phyloP scores from a whole-genome alignment of 2,888 invertebrate species.

The Ctenicera cuprea region DNA sequence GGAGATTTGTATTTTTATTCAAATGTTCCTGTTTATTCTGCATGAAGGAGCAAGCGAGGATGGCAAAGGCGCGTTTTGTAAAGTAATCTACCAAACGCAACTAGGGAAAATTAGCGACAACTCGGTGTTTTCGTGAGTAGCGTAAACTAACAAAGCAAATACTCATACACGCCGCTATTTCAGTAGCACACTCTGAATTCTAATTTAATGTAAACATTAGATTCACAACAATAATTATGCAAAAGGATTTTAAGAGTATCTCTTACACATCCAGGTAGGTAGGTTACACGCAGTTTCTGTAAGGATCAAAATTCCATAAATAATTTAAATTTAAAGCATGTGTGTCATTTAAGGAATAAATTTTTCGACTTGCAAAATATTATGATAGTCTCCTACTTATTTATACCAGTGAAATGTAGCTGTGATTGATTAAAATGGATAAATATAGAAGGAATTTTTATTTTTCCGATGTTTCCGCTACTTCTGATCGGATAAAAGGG shows the following conservation, averaged over 20 bases:
- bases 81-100: background rate
- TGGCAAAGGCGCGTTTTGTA: background rate
- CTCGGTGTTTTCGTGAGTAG: conserved; percentile 10
- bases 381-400: too few species aligned
- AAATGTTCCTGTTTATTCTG: conserved; percentile 6
- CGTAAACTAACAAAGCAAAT: conserved; percentile 19
- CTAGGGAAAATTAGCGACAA: conserved; percentile 24
- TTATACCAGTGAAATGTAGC: too few species aligned
- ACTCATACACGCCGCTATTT: conserved; percentile 8
- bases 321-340: too few species aligned
- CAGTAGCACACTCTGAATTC: conserved; percentile 8
- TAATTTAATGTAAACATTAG: conserved; percentile 5
- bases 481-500: too few species aligned
- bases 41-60: background rate
- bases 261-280: background rate
- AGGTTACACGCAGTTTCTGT: too few species aligned
- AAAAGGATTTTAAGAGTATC: background rate
- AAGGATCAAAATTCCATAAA: too few species aligned
- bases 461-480: too few species aligned
- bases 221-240: background rate
- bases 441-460: too few species aligned
- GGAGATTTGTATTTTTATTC: conserved; percentile 25
- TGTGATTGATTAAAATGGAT: too few species aligned
- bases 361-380: too few species aligned
- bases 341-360: too few species aligned